These are phyloP conservation scores for roundworm (Caenorhabditis elegans) DNA, from an alignment of 1,140 invertebrate species.

Conservation along the genomic window DNA sequence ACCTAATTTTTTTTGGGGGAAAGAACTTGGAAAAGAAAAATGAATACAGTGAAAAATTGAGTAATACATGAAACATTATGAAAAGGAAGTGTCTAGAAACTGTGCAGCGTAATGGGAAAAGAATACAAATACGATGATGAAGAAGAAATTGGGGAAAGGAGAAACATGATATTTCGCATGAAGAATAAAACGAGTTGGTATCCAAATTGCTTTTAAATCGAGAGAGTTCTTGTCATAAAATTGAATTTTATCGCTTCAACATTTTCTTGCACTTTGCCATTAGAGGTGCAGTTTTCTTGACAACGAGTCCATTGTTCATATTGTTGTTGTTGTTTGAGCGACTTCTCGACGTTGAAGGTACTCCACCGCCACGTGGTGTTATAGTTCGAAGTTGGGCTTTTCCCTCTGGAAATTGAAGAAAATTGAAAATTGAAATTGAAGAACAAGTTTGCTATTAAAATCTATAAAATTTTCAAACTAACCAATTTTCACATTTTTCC, in stretches of 20 bases:
- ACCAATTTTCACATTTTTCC: conserved; percentile 1
- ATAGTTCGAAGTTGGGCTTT: conserved; percentile 1
- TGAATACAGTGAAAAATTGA: not conserved
- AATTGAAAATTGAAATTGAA: not conserved
- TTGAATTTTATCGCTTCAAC: not conserved
- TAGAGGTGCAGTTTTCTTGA: not conserved
- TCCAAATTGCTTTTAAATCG: too few relatives aligned
- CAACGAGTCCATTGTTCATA: not conserved
- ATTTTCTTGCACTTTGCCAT: not conserved
- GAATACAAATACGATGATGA: too few relatives aligned
- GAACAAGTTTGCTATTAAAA: too few relatives aligned
- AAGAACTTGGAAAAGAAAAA: not conserved
- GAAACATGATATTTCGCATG: too few relatives aligned
- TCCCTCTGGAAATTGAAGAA: not conserved
- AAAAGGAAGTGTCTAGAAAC: too few relatives aligned
- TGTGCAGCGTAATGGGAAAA: too few relatives aligned
- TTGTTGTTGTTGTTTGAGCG: not conserved
- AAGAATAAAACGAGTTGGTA: too few relatives aligned
- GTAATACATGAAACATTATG: too few relatives aligned
- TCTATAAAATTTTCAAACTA: not conserved
- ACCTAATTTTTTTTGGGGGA: too few relatives aligned
- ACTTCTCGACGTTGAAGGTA: not conserved
- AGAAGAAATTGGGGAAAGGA: too few relatives aligned
- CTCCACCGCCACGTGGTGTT: not conserved
- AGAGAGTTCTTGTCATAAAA: too few relatives aligned